These are phyloP conservation scores for Athalia cordata DNA, from an alignment of 2,888 invertebrate genomes.

Conservation along the genomic window DNA sequence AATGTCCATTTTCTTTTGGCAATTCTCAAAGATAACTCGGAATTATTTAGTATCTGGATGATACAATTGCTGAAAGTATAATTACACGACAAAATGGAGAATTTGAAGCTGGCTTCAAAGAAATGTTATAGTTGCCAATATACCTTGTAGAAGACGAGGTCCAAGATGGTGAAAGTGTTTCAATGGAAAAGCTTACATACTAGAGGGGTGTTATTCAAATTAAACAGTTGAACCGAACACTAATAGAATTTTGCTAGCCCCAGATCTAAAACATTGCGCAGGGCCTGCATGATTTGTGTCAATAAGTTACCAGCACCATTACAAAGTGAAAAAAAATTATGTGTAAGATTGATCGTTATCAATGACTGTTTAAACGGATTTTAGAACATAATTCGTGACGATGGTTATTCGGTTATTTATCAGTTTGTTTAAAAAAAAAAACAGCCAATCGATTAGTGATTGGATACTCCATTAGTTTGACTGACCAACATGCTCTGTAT, in stretches of 20 bases:
- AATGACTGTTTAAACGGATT: constrained; percentile 27
- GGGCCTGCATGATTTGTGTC: constrained; percentile 20
- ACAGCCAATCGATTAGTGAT: constrained; percentile 2
- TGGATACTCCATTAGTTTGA: constrained; percentile 26
- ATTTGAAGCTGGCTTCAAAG: constrained; percentile 44
- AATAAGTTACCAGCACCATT: constrained; percentile 12
- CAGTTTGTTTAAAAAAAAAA: constrained; percentile 29
- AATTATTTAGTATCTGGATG: constrained; percentile 33
- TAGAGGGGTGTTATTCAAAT: constrained; percentile 33
- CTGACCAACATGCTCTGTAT: constrained; percentile 24
- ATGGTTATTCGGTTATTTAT: constrained; percentile 24
- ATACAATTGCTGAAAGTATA: constrained; percentile 21
- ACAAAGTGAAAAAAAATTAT: constrained; percentile 16
- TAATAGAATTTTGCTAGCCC: constrained; percentile 8
- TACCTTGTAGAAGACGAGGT: constrained; percentile 28
- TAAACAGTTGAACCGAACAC: constrained; percentile 32
- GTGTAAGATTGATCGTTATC: constrained; percentile 29
- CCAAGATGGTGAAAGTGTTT: constrained; percentile 39
- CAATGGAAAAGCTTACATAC: constrained; percentile 16
- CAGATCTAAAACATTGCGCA: constrained; percentile 20
- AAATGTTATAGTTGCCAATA: constrained; percentile 40
- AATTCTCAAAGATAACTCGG: constrained; percentile 9
- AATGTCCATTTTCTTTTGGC: constrained; percentile 28
- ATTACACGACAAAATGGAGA: constrained; percentile 13
- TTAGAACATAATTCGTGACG: constrained; percentile 35